These are phyloP conservation scores for Pitangus sulphuratus DNA, from an alignment of 2,797 vertebrate species.

Conservation along the genomic window DNA sequence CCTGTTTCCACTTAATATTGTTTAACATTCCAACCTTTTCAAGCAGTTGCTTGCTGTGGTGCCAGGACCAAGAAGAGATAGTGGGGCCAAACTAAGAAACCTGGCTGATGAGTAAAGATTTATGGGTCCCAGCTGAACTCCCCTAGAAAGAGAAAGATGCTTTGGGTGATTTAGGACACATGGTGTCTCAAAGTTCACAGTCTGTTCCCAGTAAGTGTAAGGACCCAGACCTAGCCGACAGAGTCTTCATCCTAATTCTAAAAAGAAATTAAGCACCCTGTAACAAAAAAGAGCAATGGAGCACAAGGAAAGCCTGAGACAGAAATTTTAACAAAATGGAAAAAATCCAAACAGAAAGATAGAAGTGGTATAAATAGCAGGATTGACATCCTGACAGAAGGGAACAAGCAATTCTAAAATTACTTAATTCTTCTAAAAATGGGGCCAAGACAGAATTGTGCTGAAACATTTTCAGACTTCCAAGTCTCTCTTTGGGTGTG, in stretches of 20 bases:
- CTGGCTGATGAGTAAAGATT: not conserved
- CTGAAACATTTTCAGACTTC: not conserved
- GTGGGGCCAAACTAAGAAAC: not conserved
- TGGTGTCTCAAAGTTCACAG: not conserved
- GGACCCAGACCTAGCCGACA: not conserved
- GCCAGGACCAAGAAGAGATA: not conserved
- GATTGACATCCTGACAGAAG: not conserved
- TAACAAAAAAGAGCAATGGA: not conserved
- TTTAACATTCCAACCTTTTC: not conserved
- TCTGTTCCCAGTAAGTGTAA: not conserved
- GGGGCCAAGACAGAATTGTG: not conserved
- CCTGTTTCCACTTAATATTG: not conserved
- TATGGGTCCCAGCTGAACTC: not conserved
- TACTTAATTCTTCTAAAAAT: not conserved
- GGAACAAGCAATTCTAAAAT: not conserved
- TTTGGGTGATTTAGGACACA: not conserved
- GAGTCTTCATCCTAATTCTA: not conserved
- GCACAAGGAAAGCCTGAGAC: fast-evolving
- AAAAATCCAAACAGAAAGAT: not conserved
- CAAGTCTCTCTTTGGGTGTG: not conserved
- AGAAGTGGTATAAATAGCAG: not conserved
- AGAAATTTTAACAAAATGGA: not conserved
- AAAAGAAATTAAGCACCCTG: not conserved
- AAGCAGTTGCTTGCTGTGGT: not conserved
- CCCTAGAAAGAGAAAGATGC: not conserved